These are phyloP conservation scores for Temnothorax nylanderi DNA, from an alignment of 1,140 invertebrate genomes.

Conservation along the genomic window DNA sequence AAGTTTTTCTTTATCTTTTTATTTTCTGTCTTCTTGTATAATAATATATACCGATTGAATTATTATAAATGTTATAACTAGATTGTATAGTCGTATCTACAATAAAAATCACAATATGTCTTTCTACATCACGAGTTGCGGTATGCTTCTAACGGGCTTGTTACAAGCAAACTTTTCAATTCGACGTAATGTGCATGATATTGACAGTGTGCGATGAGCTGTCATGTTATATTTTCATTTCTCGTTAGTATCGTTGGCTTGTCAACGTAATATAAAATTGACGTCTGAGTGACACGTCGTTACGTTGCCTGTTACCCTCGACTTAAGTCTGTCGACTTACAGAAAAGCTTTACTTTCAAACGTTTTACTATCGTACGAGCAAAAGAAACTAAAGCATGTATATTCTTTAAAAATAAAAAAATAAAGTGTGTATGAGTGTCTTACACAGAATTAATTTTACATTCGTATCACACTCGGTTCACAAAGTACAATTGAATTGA, in stretches of 20 bases:
- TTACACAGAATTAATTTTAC: neutral
- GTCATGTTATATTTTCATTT: slow-evolving; percentile 43
- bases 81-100: neutral
- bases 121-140: neutral
- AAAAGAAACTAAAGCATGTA: neutral
- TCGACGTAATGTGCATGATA: slow-evolving; percentile 24
- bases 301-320: slow-evolving; percentile 4
- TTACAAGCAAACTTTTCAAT: slow-evolving; percentile 35
- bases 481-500: neutral
- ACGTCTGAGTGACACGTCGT: slow-evolving; percentile 12
- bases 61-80: neutral
- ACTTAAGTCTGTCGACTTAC: neutral
- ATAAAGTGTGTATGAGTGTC: neutral
- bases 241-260: slow-evolving; percentile 22
- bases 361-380: neutral
- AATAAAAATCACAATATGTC: neutral
- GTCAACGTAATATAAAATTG: slow-evolving; percentile 39
- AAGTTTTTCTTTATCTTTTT: neutral
- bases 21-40: neutral
- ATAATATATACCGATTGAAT: neutral
- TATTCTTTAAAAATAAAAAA: neutral
- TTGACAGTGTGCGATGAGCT: slow-evolving; percentile 34
- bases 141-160: neutral
- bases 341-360: neutral
- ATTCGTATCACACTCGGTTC: neutral